phyloP scores from a whole-genome alignment of 2,888 invertebrate genomes.

The Chrysina gloriosa region DNA sequence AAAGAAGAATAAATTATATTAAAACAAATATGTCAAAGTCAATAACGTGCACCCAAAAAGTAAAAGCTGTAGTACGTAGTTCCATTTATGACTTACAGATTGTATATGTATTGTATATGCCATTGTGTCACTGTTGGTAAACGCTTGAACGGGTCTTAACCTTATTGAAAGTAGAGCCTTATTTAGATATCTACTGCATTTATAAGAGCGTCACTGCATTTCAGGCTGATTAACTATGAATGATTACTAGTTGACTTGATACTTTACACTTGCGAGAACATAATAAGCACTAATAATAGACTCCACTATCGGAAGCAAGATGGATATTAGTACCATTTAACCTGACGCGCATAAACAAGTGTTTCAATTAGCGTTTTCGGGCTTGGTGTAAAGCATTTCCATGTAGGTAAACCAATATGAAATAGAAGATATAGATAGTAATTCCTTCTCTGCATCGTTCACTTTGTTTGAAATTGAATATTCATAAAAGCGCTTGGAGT shows the following conservation, averaged over 20 bases:
- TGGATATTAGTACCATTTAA: constrained; percentile 27
- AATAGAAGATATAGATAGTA: constrained; percentile 8
- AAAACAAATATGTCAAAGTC: too few relatives aligned
- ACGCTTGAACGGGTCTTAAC: too few relatives aligned
- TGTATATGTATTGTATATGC: too few relatives aligned
- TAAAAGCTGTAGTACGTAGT: too few relatives aligned
- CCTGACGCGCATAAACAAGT: constrained; percentile 19
- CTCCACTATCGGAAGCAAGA: background rate
- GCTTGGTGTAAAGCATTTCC: constrained; percentile 11
- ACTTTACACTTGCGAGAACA: constrained; percentile 1
- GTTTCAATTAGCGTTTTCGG: constrained; percentile 23
- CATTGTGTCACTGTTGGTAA: too few relatives aligned
- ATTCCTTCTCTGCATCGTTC: background rate
- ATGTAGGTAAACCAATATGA: background rate
- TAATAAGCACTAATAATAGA: constrained; percentile 15
- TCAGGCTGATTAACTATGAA: constrained; percentile 6
- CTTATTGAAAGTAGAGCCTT: too few relatives aligned
- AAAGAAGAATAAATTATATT: too few relatives aligned
- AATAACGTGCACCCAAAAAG: too few relatives aligned
- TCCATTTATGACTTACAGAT: too few relatives aligned
- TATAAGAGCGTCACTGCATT: background rate
- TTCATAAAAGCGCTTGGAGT: too few relatives aligned
- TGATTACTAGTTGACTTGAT: constrained; percentile 16
- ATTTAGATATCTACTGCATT: background rate
- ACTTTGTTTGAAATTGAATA: too few relatives aligned